Percentiles rank a stretch among this genome's conserved stretches.
These are phyloP conservation scores for Melinopterus prodromus DNA, from an alignment of 2,888 invertebrate species.

Conservation along the genomic window DNA sequence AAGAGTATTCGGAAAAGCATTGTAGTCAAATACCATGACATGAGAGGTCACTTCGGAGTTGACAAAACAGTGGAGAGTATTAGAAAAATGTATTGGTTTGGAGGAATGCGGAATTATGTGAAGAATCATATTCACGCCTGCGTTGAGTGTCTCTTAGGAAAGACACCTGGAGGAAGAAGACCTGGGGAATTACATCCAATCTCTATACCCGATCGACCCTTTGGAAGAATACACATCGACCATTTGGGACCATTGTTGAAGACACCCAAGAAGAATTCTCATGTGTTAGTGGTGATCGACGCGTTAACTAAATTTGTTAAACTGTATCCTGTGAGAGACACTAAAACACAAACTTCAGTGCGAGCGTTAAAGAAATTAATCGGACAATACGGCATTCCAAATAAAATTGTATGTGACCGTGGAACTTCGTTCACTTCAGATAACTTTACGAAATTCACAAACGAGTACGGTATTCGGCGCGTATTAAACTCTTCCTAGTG, in stretches of 20 bases:
- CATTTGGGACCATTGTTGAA: slow-evolving; percentile 35
- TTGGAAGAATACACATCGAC: slow-evolving; percentile 31
- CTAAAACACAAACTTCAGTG: slow-evolving; percentile 17
- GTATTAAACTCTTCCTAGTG: slow-evolving; percentile 13
- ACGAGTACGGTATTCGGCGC: background rate
- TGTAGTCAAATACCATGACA: slow-evolving; percentile 25
- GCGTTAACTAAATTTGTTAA: slow-evolving; percentile 32
- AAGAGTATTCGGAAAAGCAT: slow-evolving; percentile 21
- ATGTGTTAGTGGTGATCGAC: slow-evolving; percentile 33
- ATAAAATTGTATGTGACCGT: slow-evolving; percentile 7
- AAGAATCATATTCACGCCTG: slow-evolving; percentile 16
- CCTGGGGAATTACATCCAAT: slow-evolving; percentile 34
- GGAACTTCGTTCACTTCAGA: slow-evolving; percentile 16
- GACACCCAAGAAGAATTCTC: slow-evolving; percentile 27
- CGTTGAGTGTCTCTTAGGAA: slow-evolving; percentile 18
- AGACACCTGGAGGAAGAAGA: slow-evolving; percentile 28
- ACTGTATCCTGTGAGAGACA: slow-evolving; percentile 26
- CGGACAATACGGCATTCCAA: background rate
- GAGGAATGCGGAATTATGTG: slow-evolving; percentile 17
- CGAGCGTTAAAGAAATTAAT: background rate
- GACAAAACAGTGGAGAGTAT: slow-evolving; percentile 22
- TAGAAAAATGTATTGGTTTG: slow-evolving; percentile 20
- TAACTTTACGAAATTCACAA: background rate
- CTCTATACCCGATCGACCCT: slow-evolving; percentile 28
- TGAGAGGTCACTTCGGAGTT: slow-evolving; percentile 16